Evolutionary conservation across 1,140 invertebrate genomes (phyloP).

Genomic region (Rhizoglyphus robini): DNA sequence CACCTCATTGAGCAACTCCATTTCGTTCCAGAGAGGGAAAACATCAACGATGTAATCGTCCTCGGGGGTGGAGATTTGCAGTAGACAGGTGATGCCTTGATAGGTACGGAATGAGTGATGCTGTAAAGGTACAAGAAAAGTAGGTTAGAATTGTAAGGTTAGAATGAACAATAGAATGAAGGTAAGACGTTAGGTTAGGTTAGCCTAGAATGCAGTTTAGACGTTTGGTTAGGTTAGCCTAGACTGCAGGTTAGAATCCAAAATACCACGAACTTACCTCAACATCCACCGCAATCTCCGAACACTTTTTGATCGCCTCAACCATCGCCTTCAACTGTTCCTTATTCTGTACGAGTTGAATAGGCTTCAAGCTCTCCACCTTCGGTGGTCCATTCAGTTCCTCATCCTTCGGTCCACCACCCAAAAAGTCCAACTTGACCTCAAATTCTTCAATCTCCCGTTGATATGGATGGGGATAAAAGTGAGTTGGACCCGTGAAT

Average conservation of each 20-base stretch:
- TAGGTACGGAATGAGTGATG: constrained; percentile 70
- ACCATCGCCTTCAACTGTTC: constrained; percentile 50
- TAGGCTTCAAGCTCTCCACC: constrained; percentile 49
- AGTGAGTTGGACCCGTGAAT: constrained; percentile 36
- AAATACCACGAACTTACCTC: constrained; percentile 48
- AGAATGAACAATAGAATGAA: not conserved
- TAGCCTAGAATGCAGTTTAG: constrained; percentile 16
- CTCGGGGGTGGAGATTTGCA: constrained; percentile 73
- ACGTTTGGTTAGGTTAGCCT: constrained; percentile 12
- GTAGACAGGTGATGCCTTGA: constrained; percentile 53
- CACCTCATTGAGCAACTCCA: constrained; percentile 71
- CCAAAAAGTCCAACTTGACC: constrained; percentile 26
- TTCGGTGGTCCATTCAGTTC: too few species aligned
- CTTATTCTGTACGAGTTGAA: constrained; percentile 51
- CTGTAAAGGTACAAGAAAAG: constrained; percentile 32
- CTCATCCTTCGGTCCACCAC: constrained; percentile 19
- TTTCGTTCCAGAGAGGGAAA: constrained; percentile 58
- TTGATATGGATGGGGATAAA: constrained; percentile 74
- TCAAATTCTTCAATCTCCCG: constrained; percentile 54
- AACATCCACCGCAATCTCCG: constrained; percentile 70
- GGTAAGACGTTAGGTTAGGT: constrained; percentile 1
- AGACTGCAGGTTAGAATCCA: too few species aligned
- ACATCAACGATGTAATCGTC: constrained; percentile 87
- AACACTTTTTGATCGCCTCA: constrained; percentile 46
- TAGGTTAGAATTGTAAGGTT: not conserved